These are phyloP conservation scores for Pampusana beccarii DNA, from an alignment of 2,113 vertebrate species.

Conservation along the genomic window DNA sequence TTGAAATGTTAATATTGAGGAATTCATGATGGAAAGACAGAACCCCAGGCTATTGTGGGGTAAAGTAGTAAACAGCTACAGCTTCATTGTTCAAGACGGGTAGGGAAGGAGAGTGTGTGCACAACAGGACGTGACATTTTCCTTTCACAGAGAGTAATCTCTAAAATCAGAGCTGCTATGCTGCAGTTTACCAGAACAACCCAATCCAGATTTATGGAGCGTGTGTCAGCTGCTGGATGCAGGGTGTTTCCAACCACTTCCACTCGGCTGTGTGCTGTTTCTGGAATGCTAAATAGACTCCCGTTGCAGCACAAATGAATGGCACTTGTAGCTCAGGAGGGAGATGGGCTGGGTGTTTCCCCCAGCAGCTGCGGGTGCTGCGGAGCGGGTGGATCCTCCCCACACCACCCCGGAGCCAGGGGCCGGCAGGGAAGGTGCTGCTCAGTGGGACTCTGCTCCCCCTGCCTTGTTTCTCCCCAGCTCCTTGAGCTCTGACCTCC, in stretches of 20 bases:
- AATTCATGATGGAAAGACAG: neutral
- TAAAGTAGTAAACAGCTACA: neutral
- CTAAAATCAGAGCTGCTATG: neutral
- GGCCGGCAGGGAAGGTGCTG: neutral
- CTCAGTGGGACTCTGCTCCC: neutral
- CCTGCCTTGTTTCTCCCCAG: neutral
- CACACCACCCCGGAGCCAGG: no score
- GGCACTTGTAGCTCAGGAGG: neutral
- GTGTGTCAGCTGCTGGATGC: neutral
- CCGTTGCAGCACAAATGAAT: neutral
- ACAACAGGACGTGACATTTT: neutral
- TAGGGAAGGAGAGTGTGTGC: fast-evolving
- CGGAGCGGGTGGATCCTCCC: neutral
- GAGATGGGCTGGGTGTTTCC: neutral
- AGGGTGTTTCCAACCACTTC: neutral
- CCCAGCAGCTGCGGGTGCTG: neutral
- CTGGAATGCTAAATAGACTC: neutral
- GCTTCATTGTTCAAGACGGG: neutral
- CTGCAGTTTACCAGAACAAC: neutral
- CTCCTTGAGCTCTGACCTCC: neutral
- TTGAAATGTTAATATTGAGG: neutral
- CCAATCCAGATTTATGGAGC: neutral
- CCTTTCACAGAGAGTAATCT: neutral
- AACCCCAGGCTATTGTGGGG: fast-evolving
- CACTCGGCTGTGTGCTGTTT: fast-evolving